Evolutionary conservation across 2,888 invertebrate species (phyloP), one percentile per base, ranked within the genome.

Genomic region (Aleiodes alternator): DNA sequence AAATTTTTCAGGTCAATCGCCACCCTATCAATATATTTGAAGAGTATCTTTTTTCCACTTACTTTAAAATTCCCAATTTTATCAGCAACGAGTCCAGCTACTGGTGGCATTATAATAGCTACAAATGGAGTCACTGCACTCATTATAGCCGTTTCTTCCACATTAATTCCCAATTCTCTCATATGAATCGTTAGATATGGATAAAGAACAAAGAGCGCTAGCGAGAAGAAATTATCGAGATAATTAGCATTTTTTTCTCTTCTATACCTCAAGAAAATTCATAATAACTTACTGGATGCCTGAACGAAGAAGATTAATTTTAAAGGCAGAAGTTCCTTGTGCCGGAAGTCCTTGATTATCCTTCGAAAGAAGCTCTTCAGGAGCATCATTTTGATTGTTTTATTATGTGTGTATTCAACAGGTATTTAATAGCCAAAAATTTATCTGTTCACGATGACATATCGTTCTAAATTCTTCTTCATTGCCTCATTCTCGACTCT

Each of bases 31-130:
- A 23, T 23, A 23, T 23, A 23, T 2, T 23, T 23, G 2, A 23
- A 23, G 23, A 23, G 23, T 23, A 23, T 23, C 23, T 23, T 23
- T 23, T 23, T 23, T 23, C 23, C 43, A 85, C 90, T 90, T 86
- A 95, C 95, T 91, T 93, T 94, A 88, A 95, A 95, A 90, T 95
- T 95, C 78, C 95, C 95, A 80, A 95, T 94, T 89, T 94, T 94
- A 89, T 95, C 95, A 0, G 95, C 95, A 53, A 95, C 89, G 90
- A 95, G 92, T 76, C 95, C 95, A 4, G 95, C 94, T 48, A 95
- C 87, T 1, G 95, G 95, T 50, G 95, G 95, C 93, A 95, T 95
- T 77, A 95, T 91, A 81, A 95, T 94, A 78, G 94, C 94, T 23
- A 95, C 92, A 75, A 95, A 92, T 0, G 95, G 95, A 68, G 94